Base-by-base conservation (phyloP, 2,797 vertebrate genomes). In the Gastrophryne carolinensis region DNA sequence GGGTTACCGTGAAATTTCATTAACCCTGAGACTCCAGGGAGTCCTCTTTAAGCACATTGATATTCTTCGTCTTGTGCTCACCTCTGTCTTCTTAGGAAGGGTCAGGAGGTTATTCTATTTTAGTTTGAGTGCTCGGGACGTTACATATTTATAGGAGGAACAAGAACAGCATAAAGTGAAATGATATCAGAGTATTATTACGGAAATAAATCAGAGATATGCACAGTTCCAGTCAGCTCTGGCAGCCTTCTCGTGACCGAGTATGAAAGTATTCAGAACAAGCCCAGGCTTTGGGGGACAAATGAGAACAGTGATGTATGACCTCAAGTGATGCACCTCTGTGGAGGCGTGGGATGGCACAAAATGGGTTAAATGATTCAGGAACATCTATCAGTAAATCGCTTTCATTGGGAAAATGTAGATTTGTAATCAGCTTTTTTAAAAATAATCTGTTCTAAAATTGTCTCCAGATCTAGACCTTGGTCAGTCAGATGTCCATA, bases 71-170 rank as follows among this genome's bases (percentile, higher is more conserved):
- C 39, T 23, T 24, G 10, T 34, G 56, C 54, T 37, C 37, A 41
- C 35, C 58, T 77, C 27, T 64, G 39, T 63, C 67, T 78, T 52
- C 60, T 60, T 66, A 61, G 75, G 75, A 78, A 78, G 61, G 75
- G 61, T 61, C 68, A 58, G 26, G 75, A 78, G 75, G 75, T 78
- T 78, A 60, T 78, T 78, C 75, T 78, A 66, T 72, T 72, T 78
- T 53, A 54, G 75, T 66, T 57, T 9, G 34, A 75, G 44, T 44
- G 75, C 68, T 24, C 68, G 41, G 75, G 68, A 78, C 19, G 75
- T 78, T 78, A 72, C 75, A 78, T 78, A 78, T 78, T 78, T 78
- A 78, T 78, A 78, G 68, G 75, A 66, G 68, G 68, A 72, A 78
- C 75, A 78, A 68, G 68, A 78, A 72, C 68, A 66, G 75, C 61